Conservation (phyloP, 2,797 vertebrate species). For the Sandelia bainsii region DNA sequence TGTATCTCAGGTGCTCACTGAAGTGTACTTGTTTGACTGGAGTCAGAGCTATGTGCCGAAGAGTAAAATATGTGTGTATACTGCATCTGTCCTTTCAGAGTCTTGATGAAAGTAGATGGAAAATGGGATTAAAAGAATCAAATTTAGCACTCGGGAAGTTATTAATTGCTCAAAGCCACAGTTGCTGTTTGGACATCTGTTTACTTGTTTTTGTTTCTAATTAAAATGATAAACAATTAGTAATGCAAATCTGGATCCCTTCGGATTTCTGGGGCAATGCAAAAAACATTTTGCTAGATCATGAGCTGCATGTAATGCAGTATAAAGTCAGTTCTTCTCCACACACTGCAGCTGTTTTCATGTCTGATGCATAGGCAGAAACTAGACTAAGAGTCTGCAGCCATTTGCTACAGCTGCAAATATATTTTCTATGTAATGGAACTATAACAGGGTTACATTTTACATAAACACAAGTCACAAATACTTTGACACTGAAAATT, state of each 20-base stretch:
- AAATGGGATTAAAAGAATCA: conserved; percentile 64
- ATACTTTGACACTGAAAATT: too few species aligned
- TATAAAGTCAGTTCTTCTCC: neutral
- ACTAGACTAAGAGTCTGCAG: neutral
- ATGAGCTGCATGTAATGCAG: conserved; percentile 20
- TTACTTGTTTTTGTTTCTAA: conserved; percentile 67
- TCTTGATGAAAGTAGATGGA: conserved; percentile 57
- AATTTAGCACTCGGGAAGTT: conserved; percentile 47
- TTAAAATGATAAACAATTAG: conserved; percentile 75
- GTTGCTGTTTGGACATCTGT: conserved; percentile 69
- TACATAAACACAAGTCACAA: too few species aligned
- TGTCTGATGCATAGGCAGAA: neutral
- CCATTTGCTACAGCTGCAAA: neutral
- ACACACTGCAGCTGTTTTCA: neutral
- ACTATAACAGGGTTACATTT: too few species aligned
- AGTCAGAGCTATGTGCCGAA: conserved; percentile 27
- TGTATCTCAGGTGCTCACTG: conserved; percentile 52
- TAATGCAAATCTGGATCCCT: conserved; percentile 48
- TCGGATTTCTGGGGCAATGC: conserved; percentile 27
- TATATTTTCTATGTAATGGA: too few species aligned
- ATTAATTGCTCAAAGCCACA: conserved; percentile 70
- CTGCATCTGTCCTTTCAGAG: conserved; percentile 62
- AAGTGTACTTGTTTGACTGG: conserved; percentile 45
- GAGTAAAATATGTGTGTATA: conserved; percentile 48
- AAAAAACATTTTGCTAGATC: conserved; percentile 16